Base-by-base conservation (phyloP, 2,888 invertebrate genomes). In the Drosophila affinis region DNA sequence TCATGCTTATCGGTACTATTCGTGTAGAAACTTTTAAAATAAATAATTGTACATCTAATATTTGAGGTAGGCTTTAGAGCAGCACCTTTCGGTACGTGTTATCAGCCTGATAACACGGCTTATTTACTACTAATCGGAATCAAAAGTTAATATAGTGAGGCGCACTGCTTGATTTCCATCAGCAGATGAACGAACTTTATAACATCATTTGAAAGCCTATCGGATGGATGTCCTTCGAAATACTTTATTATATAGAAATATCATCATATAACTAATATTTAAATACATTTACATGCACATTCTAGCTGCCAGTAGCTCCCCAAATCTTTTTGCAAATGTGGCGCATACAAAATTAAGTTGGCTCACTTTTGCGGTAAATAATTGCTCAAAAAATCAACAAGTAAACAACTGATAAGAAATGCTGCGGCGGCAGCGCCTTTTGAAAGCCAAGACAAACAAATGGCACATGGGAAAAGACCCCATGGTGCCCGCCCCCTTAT, bases 21-120 rank as follows among this genome's bases (percentile, higher is more conserved):
- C 29, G 14, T 18, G 14, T 21, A 29, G 27, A 7, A 39, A 47
- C 18, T 18, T 32, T 45, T 2, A 7, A 12, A 39, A 14, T 1
- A 34, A 48, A 32, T 48, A 54, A 29, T n/a, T 29, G 9, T 10
- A 12, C 10, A 14, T 45, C 9, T 29, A 32, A 12, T 49, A 65
- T 65, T 56, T 67, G 70, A 45, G 58, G 67, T 58, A 67, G 70
- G 49, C 49, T 48, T 60, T n/a, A 49, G 6, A 39, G 45, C 58
- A 34, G 45, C 58, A 27, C 70, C 32, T 12, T 48, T 44, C 44
- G 57, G 49, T 70, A 51, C 34, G 14, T 44, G 18, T 67, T 58
- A 67, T 67, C 70, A 51, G n/a, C n/a, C n/a, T n/a, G n/a, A n/a
- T n/a, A n/a, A n/a, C n/a, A n/a, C n/a, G 3, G 12, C 24, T 52